These are phyloP conservation scores for Stenodema calcarata DNA, from an alignment of 2,888 invertebrate species.

Conservation along the genomic window DNA sequence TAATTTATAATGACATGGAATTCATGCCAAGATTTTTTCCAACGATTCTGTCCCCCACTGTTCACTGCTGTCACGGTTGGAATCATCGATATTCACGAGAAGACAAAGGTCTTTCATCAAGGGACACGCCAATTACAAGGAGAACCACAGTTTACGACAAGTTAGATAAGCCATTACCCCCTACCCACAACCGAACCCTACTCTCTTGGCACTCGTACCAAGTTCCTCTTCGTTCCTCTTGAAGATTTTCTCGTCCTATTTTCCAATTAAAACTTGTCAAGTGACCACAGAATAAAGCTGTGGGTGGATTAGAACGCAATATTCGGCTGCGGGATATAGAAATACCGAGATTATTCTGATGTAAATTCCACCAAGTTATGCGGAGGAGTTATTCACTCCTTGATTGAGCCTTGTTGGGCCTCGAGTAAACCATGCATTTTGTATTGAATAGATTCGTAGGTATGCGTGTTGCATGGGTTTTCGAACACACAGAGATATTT, in stretches of 20 bases:
- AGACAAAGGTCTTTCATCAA: conserved; percentile 6
- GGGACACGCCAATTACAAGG: neutral
- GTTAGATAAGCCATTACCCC: conserved; percentile 19
- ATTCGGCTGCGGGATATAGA: neutral
- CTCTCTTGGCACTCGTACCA: neutral
- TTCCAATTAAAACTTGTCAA: conserved; percentile 31
- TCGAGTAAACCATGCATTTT: too few relatives aligned
- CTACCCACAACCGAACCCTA: neutral
- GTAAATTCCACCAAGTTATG: neutral
- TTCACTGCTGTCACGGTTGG: neutral
- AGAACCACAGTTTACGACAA: conserved; percentile 15
- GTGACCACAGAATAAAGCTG: conserved; percentile 13
- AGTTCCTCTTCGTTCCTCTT: neutral
- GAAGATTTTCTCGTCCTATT: neutral
- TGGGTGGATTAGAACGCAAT: neutral
- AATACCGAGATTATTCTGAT: neutral
- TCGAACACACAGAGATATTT: too few relatives aligned
- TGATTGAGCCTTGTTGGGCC: too few relatives aligned
- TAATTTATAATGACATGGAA: too few relatives aligned
- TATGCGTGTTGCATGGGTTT: too few relatives aligned
- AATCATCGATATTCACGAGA: neutral
- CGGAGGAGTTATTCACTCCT: too few relatives aligned
- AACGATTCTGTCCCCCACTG: too few relatives aligned
- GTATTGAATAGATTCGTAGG: too few relatives aligned
- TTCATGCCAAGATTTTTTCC: too few relatives aligned